Evolutionary conservation across 1,140 invertebrate genomes (phyloP), one percentile per base, ranked within the genome.

Genomic region (Tribolium madens): DNA sequence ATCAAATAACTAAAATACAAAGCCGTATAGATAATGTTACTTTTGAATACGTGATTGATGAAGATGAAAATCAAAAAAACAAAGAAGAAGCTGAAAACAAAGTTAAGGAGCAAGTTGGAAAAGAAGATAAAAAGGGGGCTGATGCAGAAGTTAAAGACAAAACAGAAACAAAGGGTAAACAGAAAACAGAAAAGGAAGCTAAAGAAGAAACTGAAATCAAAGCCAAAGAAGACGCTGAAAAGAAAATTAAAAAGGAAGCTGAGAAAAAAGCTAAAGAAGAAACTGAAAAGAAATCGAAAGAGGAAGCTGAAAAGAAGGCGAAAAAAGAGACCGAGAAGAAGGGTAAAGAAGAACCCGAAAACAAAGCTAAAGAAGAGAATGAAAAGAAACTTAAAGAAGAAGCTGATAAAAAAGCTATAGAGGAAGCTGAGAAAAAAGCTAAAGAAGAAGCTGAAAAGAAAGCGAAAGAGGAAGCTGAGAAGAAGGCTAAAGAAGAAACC

Each of bases 241-340:
- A 81, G 71, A 50, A 69, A 53, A 47, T 77, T 69, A 53, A 81
- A 78, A 73, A 78, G 36, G 75, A 79, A 48, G 17, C 42, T 57
- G 68, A 76, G 64, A 79, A 80, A 53, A 76, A 82, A 75, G 71
- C 76, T 79, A 69, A 74, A 79, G 71, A 77, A 75, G 71, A 71
- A 79, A 73, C 47, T 31, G 64, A 57, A 78, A 78, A 72, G 77
- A 69, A 75, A 50, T 33, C 64, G 68, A 73, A 75, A 48, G 13
- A 68, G 10, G 52, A 75, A 46, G 33, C 36, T 76, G 52, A 46
- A 74, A 53, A 14, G 47, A 76, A 68, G 76, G 70, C 18, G 52
- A 57, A 52, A 52, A 12, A 81, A 64, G 48, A 68, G 46, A 33
- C 76, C 70, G 57, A 81, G 75, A 72, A 78, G 46, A 75, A 78